These are phyloP conservation scores for Cheilosia urbana DNA, from an alignment of 2,888 invertebrate species.

Conservation along the genomic window DNA sequence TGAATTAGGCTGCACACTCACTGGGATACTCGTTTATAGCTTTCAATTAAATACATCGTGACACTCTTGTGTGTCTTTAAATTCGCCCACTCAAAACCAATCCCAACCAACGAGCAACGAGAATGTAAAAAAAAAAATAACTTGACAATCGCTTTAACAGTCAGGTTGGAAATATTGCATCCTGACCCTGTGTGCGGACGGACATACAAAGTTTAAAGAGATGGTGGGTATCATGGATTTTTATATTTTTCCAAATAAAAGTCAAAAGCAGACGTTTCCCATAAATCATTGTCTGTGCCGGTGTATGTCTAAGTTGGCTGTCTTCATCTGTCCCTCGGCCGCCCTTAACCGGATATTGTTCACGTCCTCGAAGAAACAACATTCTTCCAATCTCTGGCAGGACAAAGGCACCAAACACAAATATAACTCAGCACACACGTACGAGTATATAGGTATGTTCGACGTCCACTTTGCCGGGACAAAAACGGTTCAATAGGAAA, in stretches of 20 bases:
- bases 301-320: constrained; percentile 36
- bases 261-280: constrained; percentile 64
- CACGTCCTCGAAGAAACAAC: constrained; percentile 47
- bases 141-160: too few species aligned
- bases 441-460: neutral
- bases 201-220: neutral
- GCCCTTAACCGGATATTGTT: constrained; percentile 62
- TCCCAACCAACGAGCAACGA: too few species aligned
- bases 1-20: too few species aligned
- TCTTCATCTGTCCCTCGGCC: constrained; percentile 18
- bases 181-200: neutral
- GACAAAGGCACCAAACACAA: constrained; percentile 30
- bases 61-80: too few species aligned
- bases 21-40: too few species aligned
- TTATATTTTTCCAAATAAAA: constrained; percentile 68
- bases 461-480: constrained; percentile 1
- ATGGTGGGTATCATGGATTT: constrained; percentile 31
- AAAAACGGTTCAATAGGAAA: constrained; percentile 43
- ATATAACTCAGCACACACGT: neutral
- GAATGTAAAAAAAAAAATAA: too few species aligned
- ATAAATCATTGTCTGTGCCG: constrained; percentile 66
- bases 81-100: too few species aligned
- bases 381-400: constrained; percentile 47
- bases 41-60: too few species aligned
- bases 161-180: too few species aligned